Base-by-base conservation (phyloP, 2,113 vertebrate species). In the Syngnathus scovelli region DNA sequence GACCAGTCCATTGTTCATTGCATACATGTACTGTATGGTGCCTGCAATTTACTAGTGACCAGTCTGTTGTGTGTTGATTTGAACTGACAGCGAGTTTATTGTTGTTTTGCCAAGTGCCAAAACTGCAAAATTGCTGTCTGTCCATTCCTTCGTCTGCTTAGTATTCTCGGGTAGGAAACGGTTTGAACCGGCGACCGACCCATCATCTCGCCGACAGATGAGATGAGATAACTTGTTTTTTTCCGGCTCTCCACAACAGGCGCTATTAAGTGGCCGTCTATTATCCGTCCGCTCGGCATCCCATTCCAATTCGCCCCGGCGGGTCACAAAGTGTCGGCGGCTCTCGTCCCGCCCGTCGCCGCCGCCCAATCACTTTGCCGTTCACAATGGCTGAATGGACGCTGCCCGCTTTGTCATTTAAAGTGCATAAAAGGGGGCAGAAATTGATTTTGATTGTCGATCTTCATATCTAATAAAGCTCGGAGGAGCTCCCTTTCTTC, bases 381-480 rank as follows among this genome's bases (percentile, higher is more conserved):
- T 86, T 91, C 94, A 98, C 97, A 99, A 98, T 94, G 93, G 90
- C 92, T 95, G 95, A 97, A 97, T 96, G 94, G 95, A 92, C 91
- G 90, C 92, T 91, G 90, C 92, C 93, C 92, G 94, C 95, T 97
- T 99, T 99, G 97, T 99, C 96, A 98, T 99, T 99, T 98, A 98
- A 99, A 99, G 95, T 95, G 95, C 96, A 98, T 99, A 98, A 98
- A 58, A 99, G 96, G 98, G 95, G 93, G 93, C 94, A 98, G 95
- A 99, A 99, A 99, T 99, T 96, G 97, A 99, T 99, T 99, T 99
- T 98, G 96, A 99, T 98, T 98, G 97, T 98, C 95, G 94, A 98
- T 99, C 97, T 99, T 99, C 96, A 99, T 99, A 98, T 99, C 95
- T 99, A 99, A 99, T 99, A 99, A 99, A 98, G 94, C 96, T 98